A percentile compares a stretch with the other conserved stretches of the same genome.
Evolutionary conservation across 2,797 vertebrate species (phyloP).

Genomic region (Melanotaenia nigrans): DNA sequence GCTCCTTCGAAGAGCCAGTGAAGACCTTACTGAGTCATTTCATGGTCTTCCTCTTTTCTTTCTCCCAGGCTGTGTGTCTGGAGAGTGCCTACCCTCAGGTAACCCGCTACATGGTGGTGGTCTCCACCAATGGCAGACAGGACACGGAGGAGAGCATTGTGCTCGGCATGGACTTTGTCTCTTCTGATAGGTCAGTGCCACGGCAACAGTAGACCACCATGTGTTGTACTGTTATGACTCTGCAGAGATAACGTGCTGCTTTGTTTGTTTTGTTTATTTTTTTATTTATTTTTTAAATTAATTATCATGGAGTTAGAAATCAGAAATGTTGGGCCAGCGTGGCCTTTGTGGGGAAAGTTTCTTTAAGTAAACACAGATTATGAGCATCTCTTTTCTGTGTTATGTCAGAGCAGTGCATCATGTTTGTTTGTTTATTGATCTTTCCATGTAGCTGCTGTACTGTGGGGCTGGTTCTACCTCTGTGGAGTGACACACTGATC

Average conservation of each 20-base stretch:
- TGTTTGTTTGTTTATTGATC: slow-evolving; percentile 56
- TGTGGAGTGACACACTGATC: slow-evolving; percentile 98
- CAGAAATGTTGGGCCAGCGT: background rate
- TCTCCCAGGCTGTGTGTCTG: slow-evolving; percentile 91
- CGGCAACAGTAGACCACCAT: background rate
- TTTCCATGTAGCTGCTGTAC: slow-evolving; percentile 87
- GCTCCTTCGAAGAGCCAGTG: background rate
- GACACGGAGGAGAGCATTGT: slow-evolving; percentile 98
- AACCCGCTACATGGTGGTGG: slow-evolving; percentile 98
- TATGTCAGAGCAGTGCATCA: slow-evolving; percentile 5
- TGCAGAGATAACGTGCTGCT: background rate
- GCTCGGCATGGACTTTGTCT: slow-evolving; percentile 95
- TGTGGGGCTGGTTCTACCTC: slow-evolving; percentile 94
- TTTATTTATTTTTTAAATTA: background rate
- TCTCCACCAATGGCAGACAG: slow-evolving; percentile 95
- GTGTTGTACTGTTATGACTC: background rate
- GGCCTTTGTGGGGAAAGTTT: background rate
- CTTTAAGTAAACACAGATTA: background rate
- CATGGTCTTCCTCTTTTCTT: background rate
- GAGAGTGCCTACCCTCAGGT: slow-evolving; percentile 93
- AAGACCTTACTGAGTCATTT: background rate
- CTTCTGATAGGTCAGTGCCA: slow-evolving; percentile 88
- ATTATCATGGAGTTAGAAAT: background rate
- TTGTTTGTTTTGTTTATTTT: background rate
- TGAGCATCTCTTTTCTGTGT: background rate